Evolutionary conservation across 1,140 invertebrate genomes (phyloP), one percentile per base, ranked within the genome.

Genomic region (Plodia interpunctella): DNA sequence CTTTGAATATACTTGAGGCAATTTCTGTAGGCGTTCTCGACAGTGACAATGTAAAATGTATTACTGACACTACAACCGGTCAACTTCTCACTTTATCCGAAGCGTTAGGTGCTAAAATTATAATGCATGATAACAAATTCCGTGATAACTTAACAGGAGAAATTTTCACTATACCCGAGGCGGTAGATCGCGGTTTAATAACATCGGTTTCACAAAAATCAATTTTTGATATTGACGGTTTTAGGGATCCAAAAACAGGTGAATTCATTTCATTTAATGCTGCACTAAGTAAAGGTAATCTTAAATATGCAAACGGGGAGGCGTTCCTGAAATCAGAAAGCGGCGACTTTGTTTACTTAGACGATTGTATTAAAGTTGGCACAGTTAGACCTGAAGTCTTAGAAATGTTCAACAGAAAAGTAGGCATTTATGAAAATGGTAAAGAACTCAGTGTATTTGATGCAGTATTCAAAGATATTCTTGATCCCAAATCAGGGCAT

Each of bases 151-250:
- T 92, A 62, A 94, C 93, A 0, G 91, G 91, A n/a, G 93, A 96
- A 83, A 82, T 92, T 17, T 91, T 96, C 11, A 91, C 93, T 25
- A 94, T 98, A 65, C 91, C 92, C 8, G 94, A 97, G 77, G 97
- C 97, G 5, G 94, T 97, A 3, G 94, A 96, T 76, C 92, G 94
- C 65, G 97, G 97, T 38, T 91, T 96, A n/a, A 94, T 98, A 49
- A 95, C 96, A 6, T 96, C 97, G 4, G 94, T 98, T 3, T 92
- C 94, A 10, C 95, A 96, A 78, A 95, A 96, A 83, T 96, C 96
- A 5, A 94, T 97, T 60, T 98, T 98, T 80, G 95, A 98, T 79
- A 96, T 98, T 59, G 96, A 97, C 68, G 97, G 95, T 59, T 97
- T 98, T 77, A 95, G 94, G 76, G 96, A 98, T 84, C 94, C 95